Conservation (phyloP, 23 tunicate genomes). For the Botrylloides violaceus region DNA sequence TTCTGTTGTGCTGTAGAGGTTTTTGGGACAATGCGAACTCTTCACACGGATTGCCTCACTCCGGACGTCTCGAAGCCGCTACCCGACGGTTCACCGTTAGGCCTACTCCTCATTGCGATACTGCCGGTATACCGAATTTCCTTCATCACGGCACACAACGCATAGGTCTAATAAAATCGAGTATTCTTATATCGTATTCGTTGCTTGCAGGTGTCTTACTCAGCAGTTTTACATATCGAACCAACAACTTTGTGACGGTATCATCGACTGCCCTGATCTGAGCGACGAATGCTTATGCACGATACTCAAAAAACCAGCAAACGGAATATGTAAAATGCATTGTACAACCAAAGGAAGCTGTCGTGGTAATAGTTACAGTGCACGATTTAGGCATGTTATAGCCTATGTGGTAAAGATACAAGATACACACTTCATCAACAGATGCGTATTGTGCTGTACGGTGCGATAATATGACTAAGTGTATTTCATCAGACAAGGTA, state of each 20-base stretch:
- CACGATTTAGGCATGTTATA: background rate
- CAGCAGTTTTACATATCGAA: slow-evolving; percentile 24
- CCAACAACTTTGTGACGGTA: slow-evolving; percentile 70
- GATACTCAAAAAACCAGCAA: background rate
- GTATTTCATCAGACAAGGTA: background rate
- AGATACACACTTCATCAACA: background rate
- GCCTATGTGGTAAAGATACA: too few species aligned
- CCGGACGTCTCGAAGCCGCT: too few species aligned
- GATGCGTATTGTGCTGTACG: background rate
- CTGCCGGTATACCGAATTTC: too few species aligned
- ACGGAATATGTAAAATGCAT: background rate
- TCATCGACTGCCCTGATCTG: slow-evolving; percentile 64
- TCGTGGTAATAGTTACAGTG: background rate
- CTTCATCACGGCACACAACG: too few species aligned
- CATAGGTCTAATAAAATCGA: too few species aligned
- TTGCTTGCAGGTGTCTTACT: slow-evolving; percentile 42
- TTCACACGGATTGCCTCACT: too few species aligned
- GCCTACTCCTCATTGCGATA: too few species aligned
- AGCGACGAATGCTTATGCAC: slow-evolving; percentile 78
- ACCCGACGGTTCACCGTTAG: too few species aligned
- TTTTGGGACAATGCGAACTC: too few species aligned
- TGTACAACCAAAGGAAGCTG: background rate
- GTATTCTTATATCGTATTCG: too few species aligned
- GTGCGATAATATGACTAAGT: slow-evolving; percentile 7
- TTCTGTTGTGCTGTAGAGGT: too few species aligned